Percentiles rank a stretch among this genome's conserved stretches.
phyloP scores from a whole-genome alignment of 30 jellyfish, hydroid and myxozoan species.

The Hydra vulgaris region DNA sequence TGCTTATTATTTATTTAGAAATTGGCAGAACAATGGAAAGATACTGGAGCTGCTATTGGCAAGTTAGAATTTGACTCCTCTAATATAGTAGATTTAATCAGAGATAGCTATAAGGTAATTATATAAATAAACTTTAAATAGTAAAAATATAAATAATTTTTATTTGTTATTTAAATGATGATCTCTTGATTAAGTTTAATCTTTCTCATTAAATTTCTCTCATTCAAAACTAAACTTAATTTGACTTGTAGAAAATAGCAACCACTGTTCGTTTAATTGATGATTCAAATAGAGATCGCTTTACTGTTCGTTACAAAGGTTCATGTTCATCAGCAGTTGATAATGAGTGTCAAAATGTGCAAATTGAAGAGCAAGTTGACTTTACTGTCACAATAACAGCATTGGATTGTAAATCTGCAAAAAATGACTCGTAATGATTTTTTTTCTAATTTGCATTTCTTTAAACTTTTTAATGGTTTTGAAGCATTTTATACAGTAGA shows the following conservation, averaged over 20 bases:
- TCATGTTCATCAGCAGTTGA: constrained; percentile 31
- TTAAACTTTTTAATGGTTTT: too few species aligned
- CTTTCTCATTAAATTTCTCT: too few species aligned
- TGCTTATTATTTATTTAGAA: constrained; percentile 22
- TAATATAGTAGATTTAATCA: constrained; percentile 72
- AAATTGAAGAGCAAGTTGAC: constrained; percentile 63
- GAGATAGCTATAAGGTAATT: constrained; percentile 60
- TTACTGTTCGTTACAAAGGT: constrained; percentile 23
- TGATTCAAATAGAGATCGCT: constrained; percentile 9
- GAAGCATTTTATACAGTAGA: too few species aligned
- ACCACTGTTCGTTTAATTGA: constrained; percentile 33
- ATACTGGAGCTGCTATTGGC: constrained; percentile 89
- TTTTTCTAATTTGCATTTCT: neutral
- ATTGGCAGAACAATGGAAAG: constrained; percentile 77
- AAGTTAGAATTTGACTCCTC: constrained; percentile 51
- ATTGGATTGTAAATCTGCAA: constrained; percentile 31
- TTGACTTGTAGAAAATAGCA: constrained; percentile 5
- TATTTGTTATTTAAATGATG: neutral
- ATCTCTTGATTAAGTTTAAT: too few species aligned
- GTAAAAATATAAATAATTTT: too few species aligned
- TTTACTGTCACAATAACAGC: constrained; percentile 80
- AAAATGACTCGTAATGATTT: neutral
- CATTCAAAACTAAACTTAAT: too few species aligned
- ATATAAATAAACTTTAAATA: too few species aligned
- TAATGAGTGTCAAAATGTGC: constrained; percentile 68